Base-by-base conservation (phyloP, 1,140 invertebrate genomes). In the Pectinophora gossypiella region DNA sequence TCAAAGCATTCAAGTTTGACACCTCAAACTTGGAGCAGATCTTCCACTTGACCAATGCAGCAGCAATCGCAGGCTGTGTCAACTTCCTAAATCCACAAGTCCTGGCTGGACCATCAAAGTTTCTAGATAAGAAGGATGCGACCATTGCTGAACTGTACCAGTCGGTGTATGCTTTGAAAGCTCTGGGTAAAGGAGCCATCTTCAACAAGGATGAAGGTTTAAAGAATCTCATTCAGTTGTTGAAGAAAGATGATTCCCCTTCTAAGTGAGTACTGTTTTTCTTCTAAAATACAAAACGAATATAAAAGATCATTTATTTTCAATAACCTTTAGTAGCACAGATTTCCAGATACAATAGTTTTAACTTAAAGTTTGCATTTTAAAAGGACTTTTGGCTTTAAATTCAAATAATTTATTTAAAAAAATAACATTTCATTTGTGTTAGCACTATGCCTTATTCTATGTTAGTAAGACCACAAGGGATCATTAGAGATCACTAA, bases 171-270 rank as follows among this genome's bases (percentile, higher is more conserved):
- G 67, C 85, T 1, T 42, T 88, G 20, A 87, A 84, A 51, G 85
- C 85, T 7, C 32, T 88, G 0, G 85, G 85, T 2, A 87, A 81
- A 56, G 83, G 79, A 16, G 58, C 73, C 7, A 56, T 77, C 0
- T 79, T 64, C 66, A 76, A 88, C 36, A 91, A 91, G 57, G 81
- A 87, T 13, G 91, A 90, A 59, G 68, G 93, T 23, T 80, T 91
- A 0, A 94, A 94, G 68, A 89, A 89, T 52, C 72, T 95, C 16
- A 91, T 93, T 66, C 89, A 90, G 47, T 76, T 90, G 52, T 78
- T 95, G 21, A 95, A 95, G 63, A 95, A 94, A 57, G 94, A 96
- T 85, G 94, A 96, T 57, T 91, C 91, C 58, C 82, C 94, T 19
- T 88, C 89, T 27, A 94, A 92, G 92, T 94, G 86, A 88, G 87